Percentiles rank a stretch among this genome's conserved stretches.
These are phyloP conservation scores for Zaprionus nigranus DNA, from an alignment of 1,140 invertebrate species.

Conservation along the genomic window DNA sequence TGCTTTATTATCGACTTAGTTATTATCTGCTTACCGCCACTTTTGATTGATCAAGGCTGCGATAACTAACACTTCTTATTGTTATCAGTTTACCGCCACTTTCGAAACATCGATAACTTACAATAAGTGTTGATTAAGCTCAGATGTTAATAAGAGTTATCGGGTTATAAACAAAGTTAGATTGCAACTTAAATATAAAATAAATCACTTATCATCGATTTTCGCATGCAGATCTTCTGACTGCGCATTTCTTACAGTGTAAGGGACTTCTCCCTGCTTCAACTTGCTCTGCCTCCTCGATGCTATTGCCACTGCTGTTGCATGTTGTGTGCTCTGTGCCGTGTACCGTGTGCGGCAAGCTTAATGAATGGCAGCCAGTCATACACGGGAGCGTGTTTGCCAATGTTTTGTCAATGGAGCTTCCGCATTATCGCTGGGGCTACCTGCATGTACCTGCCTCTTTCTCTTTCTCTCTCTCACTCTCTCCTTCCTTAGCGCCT, in stretches of 20 bases:
- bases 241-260: conserved; percentile 7
- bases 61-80: background rate
- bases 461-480: background rate
- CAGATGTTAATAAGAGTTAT: background rate
- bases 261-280: background rate
- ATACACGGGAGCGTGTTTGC: conserved; percentile 48
- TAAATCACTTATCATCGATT: too few species aligned
- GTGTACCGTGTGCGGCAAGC: conserved; percentile 9
- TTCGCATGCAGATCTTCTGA: background rate
- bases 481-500: background rate
- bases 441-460: conserved; percentile 11
- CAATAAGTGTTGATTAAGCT: background rate
- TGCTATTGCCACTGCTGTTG: conserved; percentile 4
- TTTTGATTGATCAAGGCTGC: background rate
- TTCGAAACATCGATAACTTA: background rate
- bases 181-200: background rate
- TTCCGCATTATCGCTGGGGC: conserved; percentile 37
- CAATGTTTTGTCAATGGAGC: conserved; percentile 54
- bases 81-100: background rate
- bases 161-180: background rate
- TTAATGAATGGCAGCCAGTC: conserved; percentile 54
- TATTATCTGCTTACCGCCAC: background rate
- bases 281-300: conserved; percentile 3
- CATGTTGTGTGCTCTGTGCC: conserved; percentile 10
- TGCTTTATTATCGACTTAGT: background rate